Conservation (phyloP, 2,888 invertebrate genomes). For the Hirtodrosophila trivittata region DNA sequence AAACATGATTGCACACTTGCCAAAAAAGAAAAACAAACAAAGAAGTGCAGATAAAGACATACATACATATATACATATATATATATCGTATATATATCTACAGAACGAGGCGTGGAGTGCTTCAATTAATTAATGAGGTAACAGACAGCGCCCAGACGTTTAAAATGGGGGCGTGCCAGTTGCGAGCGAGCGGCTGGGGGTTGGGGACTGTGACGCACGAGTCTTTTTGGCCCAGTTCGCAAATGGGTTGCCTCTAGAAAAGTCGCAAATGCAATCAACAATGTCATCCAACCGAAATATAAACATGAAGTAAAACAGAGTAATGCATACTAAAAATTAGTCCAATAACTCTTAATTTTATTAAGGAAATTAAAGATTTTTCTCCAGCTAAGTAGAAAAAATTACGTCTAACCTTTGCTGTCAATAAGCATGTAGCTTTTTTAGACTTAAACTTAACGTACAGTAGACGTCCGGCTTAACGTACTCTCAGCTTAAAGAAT, state of each 20-base stretch:
- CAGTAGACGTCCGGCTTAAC: too few species aligned
- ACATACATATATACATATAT: conserved; percentile 1
- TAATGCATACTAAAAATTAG: too few species aligned
- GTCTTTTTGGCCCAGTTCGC: conserved; percentile 20
- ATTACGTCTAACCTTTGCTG: too few species aligned
- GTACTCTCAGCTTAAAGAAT: too few species aligned
- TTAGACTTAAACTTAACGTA: too few species aligned
- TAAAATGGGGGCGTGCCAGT: conserved; percentile 47
- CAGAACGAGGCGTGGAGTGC: neutral
- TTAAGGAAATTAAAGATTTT: too few species aligned
- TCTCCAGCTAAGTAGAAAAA: too few species aligned
- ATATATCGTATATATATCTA: conserved; percentile 2
- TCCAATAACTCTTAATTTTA: too few species aligned
- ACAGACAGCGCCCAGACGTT: conserved; percentile 53
- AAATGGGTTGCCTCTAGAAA: conserved; percentile 24
- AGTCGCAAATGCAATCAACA: too few species aligned
- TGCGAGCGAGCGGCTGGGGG: neutral
- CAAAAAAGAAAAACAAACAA: conserved; percentile 17
- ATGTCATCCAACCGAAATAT: too few species aligned
- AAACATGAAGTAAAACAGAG: too few species aligned
- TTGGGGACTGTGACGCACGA: conserved; percentile 9
- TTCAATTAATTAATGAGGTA: conserved; percentile 55
- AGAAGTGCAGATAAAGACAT: conserved; percentile 6
- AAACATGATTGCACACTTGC: conserved; percentile 36
- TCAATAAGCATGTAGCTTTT: too few species aligned